Percentiles rank a stretch among this genome's conserved stretches.
Evolutionary conservation across 2,888 invertebrate genomes (phyloP).

Genomic region (Diplolepis rosae): DNA sequence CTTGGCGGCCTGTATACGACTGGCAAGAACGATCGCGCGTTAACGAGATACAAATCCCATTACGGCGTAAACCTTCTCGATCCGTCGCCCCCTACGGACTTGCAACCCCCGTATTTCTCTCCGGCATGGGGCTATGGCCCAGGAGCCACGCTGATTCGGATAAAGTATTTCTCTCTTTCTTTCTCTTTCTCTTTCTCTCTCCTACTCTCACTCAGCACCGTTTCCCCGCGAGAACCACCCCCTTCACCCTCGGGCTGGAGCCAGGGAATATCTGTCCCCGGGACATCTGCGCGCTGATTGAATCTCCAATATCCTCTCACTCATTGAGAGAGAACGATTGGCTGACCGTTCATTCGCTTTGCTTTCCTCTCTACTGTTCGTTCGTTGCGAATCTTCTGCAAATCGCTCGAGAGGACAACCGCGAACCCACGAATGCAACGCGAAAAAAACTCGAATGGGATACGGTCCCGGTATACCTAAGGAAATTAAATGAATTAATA

Average conservation of each 20-base stretch:
- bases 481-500: constrained; percentile 69
- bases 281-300: constrained; percentile 74
- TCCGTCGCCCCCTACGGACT: constrained; percentile 71
- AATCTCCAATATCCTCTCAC: constrained; percentile 70
- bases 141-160: constrained; percentile 71
- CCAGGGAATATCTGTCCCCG: constrained; percentile 73
- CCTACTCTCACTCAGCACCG: constrained; percentile 35
- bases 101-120: constrained; percentile 56
- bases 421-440: background rate
- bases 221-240: constrained; percentile 45
- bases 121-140: constrained; percentile 56
- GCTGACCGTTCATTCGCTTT: constrained; percentile 51
- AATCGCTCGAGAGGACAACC: background rate
- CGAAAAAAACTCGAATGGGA: background rate
- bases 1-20: constrained; percentile 47
- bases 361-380: constrained; percentile 19
- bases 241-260: constrained; percentile 55
- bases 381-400: constrained; percentile 37
- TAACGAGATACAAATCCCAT: constrained; percentile 75
- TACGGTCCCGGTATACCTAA: constrained; percentile 39
- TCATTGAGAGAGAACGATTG: constrained; percentile 64
- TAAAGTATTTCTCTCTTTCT: constrained; percentile 58
- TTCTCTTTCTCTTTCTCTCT: constrained; percentile 42
- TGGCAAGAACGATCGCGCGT: constrained; percentile 72
- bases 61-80: constrained; percentile 72